A percentile compares a stretch with the other conserved stretches of the same genome.
Evolutionary conservation across 1,140 invertebrate species (phyloP).

Genomic region (Ceratitis capitata): DNA sequence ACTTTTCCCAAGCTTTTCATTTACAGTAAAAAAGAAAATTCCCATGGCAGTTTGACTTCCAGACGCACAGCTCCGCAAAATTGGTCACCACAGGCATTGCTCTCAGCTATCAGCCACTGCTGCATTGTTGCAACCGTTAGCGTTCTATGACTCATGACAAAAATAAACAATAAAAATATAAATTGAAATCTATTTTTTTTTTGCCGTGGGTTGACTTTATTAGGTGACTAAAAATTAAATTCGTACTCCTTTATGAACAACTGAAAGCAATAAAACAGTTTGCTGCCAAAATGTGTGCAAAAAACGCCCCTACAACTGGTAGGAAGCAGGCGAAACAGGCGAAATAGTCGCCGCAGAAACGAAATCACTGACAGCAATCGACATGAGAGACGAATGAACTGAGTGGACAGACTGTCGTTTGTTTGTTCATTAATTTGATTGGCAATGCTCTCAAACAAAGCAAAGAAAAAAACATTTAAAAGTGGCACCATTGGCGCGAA

Average conservation of each 20-base stretch:
- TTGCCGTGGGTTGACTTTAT: not conserved
- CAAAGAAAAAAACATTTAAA: too few relatives aligned
- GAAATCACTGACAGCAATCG: constrained; percentile 6
- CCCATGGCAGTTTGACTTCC: not conserved
- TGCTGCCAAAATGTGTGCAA: not conserved
- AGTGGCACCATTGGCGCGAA: not conserved
- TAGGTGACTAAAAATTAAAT: constrained; percentile 26
- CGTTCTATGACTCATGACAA: not conserved
- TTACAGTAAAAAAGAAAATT: not conserved
- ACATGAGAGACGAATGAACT: constrained; percentile 4
- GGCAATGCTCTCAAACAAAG: not conserved
- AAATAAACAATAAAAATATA: not conserved
- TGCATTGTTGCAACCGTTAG: not conserved
- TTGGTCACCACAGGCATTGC: too few relatives aligned
- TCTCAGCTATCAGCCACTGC: too few relatives aligned
- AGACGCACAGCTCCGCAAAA: not conserved
- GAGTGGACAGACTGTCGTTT: not conserved
- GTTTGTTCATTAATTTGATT: constrained; percentile 29
- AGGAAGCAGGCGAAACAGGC: not conserved
- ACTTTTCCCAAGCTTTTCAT: not conserved
- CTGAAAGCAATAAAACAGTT: not conserved
- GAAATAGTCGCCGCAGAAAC: too few relatives aligned
- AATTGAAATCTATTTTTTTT: too few relatives aligned
- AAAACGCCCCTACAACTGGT: not conserved
- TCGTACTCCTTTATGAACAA: not conserved